phyloP scores from a whole-genome alignment of 1,140 invertebrate genomes.

The Sitobion miscanthi region DNA sequence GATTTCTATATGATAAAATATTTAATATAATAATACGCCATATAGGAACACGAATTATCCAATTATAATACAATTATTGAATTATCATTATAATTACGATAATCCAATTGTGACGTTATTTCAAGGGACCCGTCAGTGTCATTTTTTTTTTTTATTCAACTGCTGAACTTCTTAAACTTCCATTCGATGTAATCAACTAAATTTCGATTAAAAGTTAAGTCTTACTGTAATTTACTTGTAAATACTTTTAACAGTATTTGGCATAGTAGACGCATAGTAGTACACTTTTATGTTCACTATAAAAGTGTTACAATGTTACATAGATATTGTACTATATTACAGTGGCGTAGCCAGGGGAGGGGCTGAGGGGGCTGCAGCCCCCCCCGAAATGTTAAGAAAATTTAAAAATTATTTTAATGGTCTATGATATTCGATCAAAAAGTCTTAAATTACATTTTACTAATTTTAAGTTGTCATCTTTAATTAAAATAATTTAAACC shows the following conservation, averaged over 20 bases:
- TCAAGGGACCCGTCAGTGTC: background rate
- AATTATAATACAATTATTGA: background rate
- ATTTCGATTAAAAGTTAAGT: background rate
- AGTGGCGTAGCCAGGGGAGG: too few species aligned
- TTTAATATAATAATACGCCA: too few species aligned
- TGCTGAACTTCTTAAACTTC: background rate
- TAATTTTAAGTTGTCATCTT: too few species aligned
- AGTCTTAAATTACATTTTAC: too few species aligned
- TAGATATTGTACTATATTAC: background rate
- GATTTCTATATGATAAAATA: background rate
- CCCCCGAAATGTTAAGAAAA: too few species aligned
- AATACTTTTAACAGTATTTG: background rate
- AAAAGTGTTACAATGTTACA: background rate
- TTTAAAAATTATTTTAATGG: too few species aligned
- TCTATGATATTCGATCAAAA: too few species aligned
- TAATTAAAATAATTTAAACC: too few species aligned
- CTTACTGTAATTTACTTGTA: background rate
- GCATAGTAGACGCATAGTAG: background rate
- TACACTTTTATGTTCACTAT: background rate
- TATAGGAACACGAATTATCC: too few species aligned
- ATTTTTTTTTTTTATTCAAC: background rate
- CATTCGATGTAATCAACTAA: background rate
- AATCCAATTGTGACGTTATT: background rate
- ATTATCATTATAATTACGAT: background rate
- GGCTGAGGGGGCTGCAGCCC: too few species aligned